phyloP scores from a whole-genome alignment of 2,797 vertebrate species.

The Australoheros facetus region DNA sequence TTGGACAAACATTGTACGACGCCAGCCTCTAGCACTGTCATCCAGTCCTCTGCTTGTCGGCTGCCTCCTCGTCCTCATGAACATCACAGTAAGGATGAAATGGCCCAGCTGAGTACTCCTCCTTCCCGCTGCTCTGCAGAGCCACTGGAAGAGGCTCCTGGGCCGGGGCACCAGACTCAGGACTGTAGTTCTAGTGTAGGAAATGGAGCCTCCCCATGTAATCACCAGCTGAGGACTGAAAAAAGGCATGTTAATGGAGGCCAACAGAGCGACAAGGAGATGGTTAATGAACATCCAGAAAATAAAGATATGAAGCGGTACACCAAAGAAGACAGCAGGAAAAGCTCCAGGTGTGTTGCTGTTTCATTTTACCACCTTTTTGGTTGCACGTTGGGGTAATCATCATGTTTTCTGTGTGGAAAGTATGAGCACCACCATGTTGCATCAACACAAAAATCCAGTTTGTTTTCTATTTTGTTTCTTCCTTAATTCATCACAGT shows the following conservation, averaged over 20 bases:
- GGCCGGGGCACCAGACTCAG: constrained; percentile 61
- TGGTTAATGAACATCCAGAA: constrained; percentile 63
- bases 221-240: constrained; percentile 74
- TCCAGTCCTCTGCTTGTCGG: constrained; percentile 83
- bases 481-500: not conserved
- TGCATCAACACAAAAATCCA: not conserved
- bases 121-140: constrained; percentile 60
- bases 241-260: constrained; percentile 58
- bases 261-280: constrained; percentile 58
- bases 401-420: not conserved
- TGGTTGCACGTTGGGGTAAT: not conserved
- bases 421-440: not conserved
- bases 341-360: constrained; percentile 61
- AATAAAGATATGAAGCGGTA: constrained; percentile 60
- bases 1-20: constrained; percentile 78
- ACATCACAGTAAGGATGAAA: constrained; percentile 72
- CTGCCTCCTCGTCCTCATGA: constrained; percentile 76
- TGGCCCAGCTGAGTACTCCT: constrained; percentile 61
- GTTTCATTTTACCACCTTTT: not conserved
- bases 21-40: constrained; percentile 76
- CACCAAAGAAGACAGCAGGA: constrained; percentile 74
- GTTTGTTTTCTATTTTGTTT: not conserved
- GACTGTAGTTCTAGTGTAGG: constrained; percentile 67
- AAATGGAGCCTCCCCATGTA: constrained; percentile 52
- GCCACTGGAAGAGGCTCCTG: constrained; percentile 71